A percentile compares a stretch with the other conserved stretches of the same genome.
phyloP scores from a whole-genome alignment of 2,113 vertebrate genomes.

The Chinchilla lanigera region DNA sequence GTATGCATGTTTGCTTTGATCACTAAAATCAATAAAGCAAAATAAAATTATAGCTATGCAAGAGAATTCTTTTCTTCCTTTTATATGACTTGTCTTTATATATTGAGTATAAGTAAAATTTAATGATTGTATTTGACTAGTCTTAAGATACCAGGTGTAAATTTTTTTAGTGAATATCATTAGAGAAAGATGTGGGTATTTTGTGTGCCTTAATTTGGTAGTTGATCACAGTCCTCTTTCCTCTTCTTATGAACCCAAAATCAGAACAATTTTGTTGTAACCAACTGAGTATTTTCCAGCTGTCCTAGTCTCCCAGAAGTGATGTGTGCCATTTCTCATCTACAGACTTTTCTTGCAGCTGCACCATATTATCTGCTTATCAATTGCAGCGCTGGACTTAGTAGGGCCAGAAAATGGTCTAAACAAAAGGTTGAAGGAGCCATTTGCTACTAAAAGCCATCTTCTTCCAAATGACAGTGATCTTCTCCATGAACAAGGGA shows the following conservation, averaged over 20 bases:
- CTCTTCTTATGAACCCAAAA: background rate
- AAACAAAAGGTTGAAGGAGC: background rate
- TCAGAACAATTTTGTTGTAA: background rate
- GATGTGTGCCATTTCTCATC: background rate
- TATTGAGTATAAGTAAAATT: background rate
- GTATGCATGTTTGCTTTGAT: background rate
- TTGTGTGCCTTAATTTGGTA: background rate
- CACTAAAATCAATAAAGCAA: background rate
- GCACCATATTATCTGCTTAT: fast-evolving
- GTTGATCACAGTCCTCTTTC: background rate
- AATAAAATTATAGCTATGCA: background rate
- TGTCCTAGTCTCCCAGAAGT: background rate
- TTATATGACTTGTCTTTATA: background rate
- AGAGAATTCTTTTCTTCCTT: background rate
- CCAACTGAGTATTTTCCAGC: background rate
- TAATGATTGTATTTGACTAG: background rate
- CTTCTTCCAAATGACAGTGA: background rate
- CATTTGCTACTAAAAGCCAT: background rate
- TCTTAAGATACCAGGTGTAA: background rate
- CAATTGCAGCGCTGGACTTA: background rate
- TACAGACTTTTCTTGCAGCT: background rate
- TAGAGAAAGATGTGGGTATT: background rate
- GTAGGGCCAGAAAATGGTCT: background rate
- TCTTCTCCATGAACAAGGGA: background rate
- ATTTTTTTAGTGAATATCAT: background rate